phyloP scores from a whole-genome alignment of 2,888 invertebrate genomes.

The Hecatera dysodea region DNA sequence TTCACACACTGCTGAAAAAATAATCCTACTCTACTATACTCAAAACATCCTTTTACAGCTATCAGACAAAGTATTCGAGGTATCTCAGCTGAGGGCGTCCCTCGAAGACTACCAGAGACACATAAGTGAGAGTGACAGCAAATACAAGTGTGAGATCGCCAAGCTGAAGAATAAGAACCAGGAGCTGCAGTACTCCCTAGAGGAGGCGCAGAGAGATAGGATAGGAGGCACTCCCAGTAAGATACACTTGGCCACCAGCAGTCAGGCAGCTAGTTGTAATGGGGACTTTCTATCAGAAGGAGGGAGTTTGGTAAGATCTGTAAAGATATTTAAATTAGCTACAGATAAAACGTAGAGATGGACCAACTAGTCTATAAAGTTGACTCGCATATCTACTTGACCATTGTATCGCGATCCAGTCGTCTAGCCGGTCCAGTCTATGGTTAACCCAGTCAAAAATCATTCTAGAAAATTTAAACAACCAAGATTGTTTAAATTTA shows the following conservation, averaged over 20 bases:
- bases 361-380: not conserved
- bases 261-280: conserved; percentile 88
- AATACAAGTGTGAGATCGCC: conserved; percentile 91
- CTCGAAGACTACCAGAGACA: conserved; percentile 93
- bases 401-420: not conserved
- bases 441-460: not conserved
- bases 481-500: too few species aligned
- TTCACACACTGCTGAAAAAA: too few species aligned
- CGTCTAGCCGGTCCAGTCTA: not conserved
- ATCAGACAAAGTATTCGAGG: conserved; percentile 94
- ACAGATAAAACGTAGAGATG: not conserved
- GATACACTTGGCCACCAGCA: conserved; percentile 80
- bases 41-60: conserved; percentile 86
- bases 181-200: conserved; percentile 86
- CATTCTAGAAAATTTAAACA: too few species aligned
- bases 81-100: conserved; percentile 92
- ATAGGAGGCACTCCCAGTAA: conserved; percentile 80
- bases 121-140: conserved; percentile 91
- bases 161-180: conserved; percentile 91
- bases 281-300: conserved; percentile 90
- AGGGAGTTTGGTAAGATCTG: conserved; percentile 90
- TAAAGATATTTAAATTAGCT: not conserved
- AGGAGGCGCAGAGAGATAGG: conserved; percentile 85
- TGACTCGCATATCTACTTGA: not conserved
- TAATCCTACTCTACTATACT: not conserved